Evolutionary conservation across 2,113 vertebrate genomes (phyloP).

Genomic region (Pelodiscus sinensis): DNA sequence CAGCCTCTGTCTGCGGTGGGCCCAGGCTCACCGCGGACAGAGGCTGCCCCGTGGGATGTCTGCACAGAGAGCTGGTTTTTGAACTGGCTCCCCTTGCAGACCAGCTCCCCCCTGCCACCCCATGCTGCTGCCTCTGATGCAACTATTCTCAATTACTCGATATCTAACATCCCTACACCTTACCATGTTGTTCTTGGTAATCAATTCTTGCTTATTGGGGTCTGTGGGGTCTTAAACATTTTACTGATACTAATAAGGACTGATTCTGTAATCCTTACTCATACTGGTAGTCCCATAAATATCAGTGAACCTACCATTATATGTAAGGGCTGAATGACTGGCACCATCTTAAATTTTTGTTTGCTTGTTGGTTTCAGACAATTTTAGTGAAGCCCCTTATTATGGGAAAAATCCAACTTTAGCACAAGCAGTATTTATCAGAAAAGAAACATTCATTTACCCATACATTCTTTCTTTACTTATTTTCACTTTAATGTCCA

Average conservation of each 20-base stretch:
- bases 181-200: not conserved
- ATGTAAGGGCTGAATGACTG: not conserved
- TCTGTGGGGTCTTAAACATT: not conserved
- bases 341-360: not conserved
- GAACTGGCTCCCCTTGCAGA: too few species aligned
- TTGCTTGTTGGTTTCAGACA: constrained; percentile 19
- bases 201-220: not conserved
- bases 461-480: not conserved
- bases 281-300: not conserved
- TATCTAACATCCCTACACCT: not conserved
- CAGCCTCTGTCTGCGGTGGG: too few species aligned
- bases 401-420: not conserved
- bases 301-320: not conserved
- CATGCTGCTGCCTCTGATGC: too few species aligned
- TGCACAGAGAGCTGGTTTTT: too few species aligned
- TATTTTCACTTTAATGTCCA: not conserved
- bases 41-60: too few species aligned
- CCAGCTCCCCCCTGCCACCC: too few species aligned
- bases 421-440: not conserved
- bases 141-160: too few species aligned
- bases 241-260: not conserved
- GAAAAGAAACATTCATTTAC: not conserved
- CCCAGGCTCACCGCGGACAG: too few species aligned
- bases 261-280: not conserved
- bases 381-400: accelerated